These are phyloP conservation scores for Silurus asotus DNA, from an alignment of 2,113 vertebrate genomes.

Conservation along the genomic window DNA sequence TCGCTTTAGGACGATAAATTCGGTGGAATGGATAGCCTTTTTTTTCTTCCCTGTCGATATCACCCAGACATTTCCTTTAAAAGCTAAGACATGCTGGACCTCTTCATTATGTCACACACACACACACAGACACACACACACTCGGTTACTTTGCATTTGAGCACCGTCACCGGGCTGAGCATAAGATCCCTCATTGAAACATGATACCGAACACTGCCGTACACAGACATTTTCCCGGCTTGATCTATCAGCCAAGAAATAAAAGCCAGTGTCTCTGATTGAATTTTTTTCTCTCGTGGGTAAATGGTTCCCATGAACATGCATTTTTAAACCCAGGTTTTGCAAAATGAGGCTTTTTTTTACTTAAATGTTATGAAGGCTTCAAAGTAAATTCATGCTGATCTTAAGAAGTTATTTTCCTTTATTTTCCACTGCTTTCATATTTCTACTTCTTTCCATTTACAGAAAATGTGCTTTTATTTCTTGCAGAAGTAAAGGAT, in stretches of 20 bases:
- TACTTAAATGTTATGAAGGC: background rate
- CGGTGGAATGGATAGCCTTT: conserved; percentile 66
- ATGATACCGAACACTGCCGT: background rate
- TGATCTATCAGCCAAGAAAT: background rate
- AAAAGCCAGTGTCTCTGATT: background rate
- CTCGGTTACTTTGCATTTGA: conserved; percentile 47
- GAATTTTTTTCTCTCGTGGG: background rate
- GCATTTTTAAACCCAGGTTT: background rate
- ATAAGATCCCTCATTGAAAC: conserved; percentile 5
- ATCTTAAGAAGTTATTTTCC: background rate
- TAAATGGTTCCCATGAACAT: conserved; percentile 3
- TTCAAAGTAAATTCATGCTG: background rate
- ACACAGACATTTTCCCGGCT: background rate
- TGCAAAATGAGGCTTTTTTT: background rate
- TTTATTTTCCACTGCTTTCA: background rate
- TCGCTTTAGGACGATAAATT: conserved; percentile 66
- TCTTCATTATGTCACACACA: conserved; percentile 52
- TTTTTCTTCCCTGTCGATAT: conserved; percentile 53
- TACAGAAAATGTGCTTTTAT: background rate
- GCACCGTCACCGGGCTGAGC: background rate
- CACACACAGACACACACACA: conserved; percentile 47
- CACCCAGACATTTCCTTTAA: conserved; percentile 51
- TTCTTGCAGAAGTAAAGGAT: background rate
- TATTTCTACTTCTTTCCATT: background rate
- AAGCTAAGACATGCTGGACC: conserved; percentile 44